Percentiles rank a stretch among this genome's conserved stretches.
These are phyloP conservation scores for Watsonalla cultraria DNA, from an alignment of 2,888 invertebrate genomes.

Conservation along the genomic window DNA sequence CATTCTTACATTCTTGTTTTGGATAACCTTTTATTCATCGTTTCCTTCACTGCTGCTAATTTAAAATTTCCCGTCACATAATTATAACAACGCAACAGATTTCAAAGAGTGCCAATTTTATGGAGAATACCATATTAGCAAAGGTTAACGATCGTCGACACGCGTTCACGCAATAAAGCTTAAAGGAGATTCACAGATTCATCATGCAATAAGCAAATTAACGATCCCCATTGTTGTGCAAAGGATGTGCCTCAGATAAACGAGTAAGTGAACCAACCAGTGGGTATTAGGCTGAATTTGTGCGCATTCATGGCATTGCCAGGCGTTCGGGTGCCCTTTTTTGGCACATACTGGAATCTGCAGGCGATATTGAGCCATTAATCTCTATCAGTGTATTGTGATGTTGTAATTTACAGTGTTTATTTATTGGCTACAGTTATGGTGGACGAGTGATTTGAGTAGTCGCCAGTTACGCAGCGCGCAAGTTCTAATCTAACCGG, in stretches of 20 bases:
- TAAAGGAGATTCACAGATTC: conserved; percentile 2
- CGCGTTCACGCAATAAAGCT: conserved; percentile 8
- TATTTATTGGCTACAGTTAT: neutral
- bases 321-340: neutral
- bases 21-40: no score
- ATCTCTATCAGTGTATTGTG: conserved; percentile 1
- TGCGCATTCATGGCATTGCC: neutral
- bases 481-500: no score
- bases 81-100: no score
- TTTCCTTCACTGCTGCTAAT: no score
- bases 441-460: neutral
- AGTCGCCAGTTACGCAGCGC: no score
- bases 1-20: no score
- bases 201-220: conserved; percentile 34
- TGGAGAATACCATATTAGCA: neutral
- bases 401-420: neutral
- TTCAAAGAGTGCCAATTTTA: neutral
- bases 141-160: conserved; percentile 17
- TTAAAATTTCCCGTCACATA: no score
- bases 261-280: neutral
- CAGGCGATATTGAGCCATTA: neutral
- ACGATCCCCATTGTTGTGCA: conserved; percentile 7
- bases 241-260: conserved; percentile 1
- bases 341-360: conserved; percentile 1
- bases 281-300: neutral